These are phyloP conservation scores for Erythrocercus mccallii DNA, from an alignment of 2,113 vertebrate species.

Conservation along the genomic window DNA sequence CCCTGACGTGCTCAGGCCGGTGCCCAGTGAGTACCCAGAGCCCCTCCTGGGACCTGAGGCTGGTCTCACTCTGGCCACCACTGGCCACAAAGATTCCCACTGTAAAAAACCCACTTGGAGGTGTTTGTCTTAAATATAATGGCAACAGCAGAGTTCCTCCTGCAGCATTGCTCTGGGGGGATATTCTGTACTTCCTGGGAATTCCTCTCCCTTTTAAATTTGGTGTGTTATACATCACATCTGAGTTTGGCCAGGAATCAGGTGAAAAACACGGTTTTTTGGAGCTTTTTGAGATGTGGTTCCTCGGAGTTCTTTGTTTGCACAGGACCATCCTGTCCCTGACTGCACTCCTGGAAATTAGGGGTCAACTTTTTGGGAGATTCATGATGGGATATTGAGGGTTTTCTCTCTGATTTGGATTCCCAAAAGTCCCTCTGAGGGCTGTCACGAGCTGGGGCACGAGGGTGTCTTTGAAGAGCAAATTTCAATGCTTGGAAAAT, in stretches of 20 bases:
- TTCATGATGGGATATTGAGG: not conserved
- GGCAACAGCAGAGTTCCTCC: not conserved
- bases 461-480: accelerated
- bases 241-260: not conserved
- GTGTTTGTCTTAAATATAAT: not conserved
- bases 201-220: not conserved
- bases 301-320: not conserved
- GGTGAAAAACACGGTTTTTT: not conserved
- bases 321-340: not conserved
- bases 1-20: constrained; percentile 92
- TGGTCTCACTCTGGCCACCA: not conserved
- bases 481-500: not conserved
- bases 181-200: not conserved
- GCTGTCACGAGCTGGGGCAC: not conserved
- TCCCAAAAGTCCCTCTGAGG: not conserved
- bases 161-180: not conserved
- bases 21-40: constrained; percentile 85
- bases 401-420: not conserved
- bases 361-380: not conserved
- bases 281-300: not conserved
- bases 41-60: not conserved
- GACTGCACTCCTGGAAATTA: not conserved
- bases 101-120: not conserved
- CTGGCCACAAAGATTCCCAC: not conserved
- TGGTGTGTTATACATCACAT: not conserved